Percentiles rank a stretch among this genome's conserved stretches.
Conservation (phyloP, 2,888 invertebrate species). For the Ormyrus rosae region DNA sequence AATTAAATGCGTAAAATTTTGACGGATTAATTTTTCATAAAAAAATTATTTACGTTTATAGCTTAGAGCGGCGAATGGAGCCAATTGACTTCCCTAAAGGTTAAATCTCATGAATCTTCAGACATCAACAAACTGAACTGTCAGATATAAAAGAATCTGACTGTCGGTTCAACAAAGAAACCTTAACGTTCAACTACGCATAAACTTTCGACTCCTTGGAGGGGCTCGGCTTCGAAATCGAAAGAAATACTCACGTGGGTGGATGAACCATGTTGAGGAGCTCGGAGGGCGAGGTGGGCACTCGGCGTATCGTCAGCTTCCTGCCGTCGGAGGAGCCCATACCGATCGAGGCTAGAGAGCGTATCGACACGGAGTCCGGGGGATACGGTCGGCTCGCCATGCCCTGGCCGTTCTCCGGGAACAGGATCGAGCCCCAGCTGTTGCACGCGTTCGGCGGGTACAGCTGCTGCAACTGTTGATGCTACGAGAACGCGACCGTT, state of each 20-base stretch:
- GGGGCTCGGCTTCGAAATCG: too few species aligned
- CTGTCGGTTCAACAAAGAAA: not conserved
- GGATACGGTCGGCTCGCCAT: constrained; percentile 67
- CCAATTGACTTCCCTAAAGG: too few species aligned
- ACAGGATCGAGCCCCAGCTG: constrained; percentile 77
- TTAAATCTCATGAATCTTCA: too few species aligned
- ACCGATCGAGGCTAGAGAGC: constrained; percentile 89
- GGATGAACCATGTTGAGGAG: constrained; percentile 91
- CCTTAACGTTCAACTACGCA: too few species aligned
- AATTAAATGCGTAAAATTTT: too few species aligned
- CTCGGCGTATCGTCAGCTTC: constrained; percentile 88
- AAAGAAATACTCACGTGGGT: constrained; percentile 82
- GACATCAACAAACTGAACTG: too few species aligned
- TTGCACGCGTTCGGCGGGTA: constrained; percentile 62
- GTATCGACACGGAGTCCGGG: constrained; percentile 83
- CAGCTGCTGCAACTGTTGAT: constrained; percentile 57
- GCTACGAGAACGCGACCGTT: constrained; percentile 13
- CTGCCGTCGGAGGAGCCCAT: constrained; percentile 93
- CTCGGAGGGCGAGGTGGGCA: constrained; percentile 91
- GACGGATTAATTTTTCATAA: too few species aligned
- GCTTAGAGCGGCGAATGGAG: too few species aligned
- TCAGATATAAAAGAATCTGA: not conserved
- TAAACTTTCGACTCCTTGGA: too few species aligned
- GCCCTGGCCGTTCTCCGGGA: constrained; percentile 80
- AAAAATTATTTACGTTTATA: too few species aligned